Conservation (phyloP, 2,888 invertebrate species). For the Sinotaia quadrata region DNA sequence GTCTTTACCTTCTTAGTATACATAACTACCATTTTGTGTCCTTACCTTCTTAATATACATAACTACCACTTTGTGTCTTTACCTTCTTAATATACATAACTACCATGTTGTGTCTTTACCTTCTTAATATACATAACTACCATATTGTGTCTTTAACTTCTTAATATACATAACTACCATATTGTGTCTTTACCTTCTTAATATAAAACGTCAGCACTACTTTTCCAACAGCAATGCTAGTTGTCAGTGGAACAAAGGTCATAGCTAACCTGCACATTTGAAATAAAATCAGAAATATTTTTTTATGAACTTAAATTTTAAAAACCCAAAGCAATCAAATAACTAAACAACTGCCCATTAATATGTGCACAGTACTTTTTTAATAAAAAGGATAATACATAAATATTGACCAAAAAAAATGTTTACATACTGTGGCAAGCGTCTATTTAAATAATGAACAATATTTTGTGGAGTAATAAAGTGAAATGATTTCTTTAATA, state of each 20-base stretch:
- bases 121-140: conserved; percentile 17
- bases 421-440: no score
- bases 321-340: not conserved
- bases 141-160: conserved; percentile 8
- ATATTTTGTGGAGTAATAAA: no score
- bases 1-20: no score
- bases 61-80: not conserved
- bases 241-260: conserved; percentile 17
- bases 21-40: not conserved
- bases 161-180: no score
- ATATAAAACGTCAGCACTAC: conserved; percentile 12
- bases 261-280: conserved; percentile 20
- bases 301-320: not conserved
- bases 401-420: no score
- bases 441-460: no score
- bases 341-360: not conserved
- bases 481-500: no score
- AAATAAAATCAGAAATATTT: not conserved
- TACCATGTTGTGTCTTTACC: conserved; percentile 9
- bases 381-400: no score
- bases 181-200: conserved; percentile 11
- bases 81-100: conserved; percentile 19
- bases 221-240: not conserved
- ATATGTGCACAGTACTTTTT: no score
- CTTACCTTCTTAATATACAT: no score